Base-by-base conservation (phyloP, 1,140 invertebrate species). In the Zaprionus lachaisei region DNA sequence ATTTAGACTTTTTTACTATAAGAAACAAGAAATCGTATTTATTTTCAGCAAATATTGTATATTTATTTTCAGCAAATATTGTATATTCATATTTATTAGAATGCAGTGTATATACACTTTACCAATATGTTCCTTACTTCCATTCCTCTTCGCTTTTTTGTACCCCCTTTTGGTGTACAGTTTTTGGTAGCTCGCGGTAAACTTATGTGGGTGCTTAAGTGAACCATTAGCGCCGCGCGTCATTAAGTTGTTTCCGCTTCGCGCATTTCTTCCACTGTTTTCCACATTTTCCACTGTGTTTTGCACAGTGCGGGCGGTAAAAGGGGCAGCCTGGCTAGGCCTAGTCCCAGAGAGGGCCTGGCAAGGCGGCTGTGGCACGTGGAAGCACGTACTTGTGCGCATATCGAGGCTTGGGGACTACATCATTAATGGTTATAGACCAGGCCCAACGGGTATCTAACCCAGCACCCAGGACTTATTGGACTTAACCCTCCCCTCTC, bases 201-300 rank as follows among this genome's bases (percentile, higher is more conserved):
- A 90, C 85, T 90, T 90, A 90, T 90, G 85, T 90, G 85, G 85
- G 86, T 90, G 85, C 81, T 90, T 90, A 90, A 90, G 85, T 90
- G 85, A 90, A 90, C 85, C 86, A 90, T 90, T 90, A 90, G 85
- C 85, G 85, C 85, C 85, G 85, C 81, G 85, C 85, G 85, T 90
- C 85, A 90, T 90, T 90, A 90, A 90, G 86, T 90, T 90, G 85
- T 90, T 90, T 90, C 85, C 85, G 85, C 85, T 90, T 90, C 81
- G 86, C 81, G 79, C 79, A 91, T 81, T 90, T 82, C 84, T 85
- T 80, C 68, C 55, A 79, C 85, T 89, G 85, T 85, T 90, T 76
- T 69, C 24, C 55, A 58, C n/a, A 7, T 7, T 28, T 17, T 22
- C 47, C 47, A 51, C n/a, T 51, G n/a, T 34, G 38, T n/a, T 41